Conservation (phyloP, 2,888 invertebrate genomes). For the Frankliniella intonsa region DNA sequence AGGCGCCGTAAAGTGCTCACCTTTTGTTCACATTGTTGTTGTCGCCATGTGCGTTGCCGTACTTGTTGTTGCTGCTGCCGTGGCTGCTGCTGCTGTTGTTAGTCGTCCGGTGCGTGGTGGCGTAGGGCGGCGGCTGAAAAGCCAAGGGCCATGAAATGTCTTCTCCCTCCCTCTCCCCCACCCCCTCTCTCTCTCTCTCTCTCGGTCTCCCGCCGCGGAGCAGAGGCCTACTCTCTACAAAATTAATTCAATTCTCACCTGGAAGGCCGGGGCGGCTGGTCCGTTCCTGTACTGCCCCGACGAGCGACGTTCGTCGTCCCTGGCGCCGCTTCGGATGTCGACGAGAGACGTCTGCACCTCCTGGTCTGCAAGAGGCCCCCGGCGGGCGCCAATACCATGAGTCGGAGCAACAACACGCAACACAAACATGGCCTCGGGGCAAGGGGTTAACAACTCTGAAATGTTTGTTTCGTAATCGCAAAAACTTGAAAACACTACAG, state of each 20-base stretch:
- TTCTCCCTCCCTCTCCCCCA: background rate
- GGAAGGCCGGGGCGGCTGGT: constrained; percentile 4
- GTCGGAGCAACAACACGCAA: too few species aligned
- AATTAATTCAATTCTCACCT: background rate
- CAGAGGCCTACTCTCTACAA: background rate
- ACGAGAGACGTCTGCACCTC: constrained; percentile 43
- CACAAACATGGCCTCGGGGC: too few species aligned
- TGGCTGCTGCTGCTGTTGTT: background rate
- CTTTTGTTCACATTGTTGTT: constrained; percentile 21
- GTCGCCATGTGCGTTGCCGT: background rate
- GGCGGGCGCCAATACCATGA: too few species aligned
- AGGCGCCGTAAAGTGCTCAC: constrained; percentile 45
- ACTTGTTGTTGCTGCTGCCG: constrained; percentile 23
- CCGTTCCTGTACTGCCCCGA: background rate
- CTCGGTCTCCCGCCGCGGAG: background rate
- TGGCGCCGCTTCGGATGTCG: background rate
- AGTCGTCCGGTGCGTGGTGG: background rate
- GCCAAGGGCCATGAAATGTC: background rate
- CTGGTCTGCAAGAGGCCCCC: constrained; percentile 41
- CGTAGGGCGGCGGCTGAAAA: background rate
- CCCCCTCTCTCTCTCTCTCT: too few species aligned
- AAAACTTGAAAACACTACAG: too few species aligned
- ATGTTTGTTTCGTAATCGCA: too few species aligned
- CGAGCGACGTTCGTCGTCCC: background rate
- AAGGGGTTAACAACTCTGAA: too few species aligned